phyloP scores from a whole-genome alignment of 2,113 vertebrate genomes.

The Salminus brasiliensis region DNA sequence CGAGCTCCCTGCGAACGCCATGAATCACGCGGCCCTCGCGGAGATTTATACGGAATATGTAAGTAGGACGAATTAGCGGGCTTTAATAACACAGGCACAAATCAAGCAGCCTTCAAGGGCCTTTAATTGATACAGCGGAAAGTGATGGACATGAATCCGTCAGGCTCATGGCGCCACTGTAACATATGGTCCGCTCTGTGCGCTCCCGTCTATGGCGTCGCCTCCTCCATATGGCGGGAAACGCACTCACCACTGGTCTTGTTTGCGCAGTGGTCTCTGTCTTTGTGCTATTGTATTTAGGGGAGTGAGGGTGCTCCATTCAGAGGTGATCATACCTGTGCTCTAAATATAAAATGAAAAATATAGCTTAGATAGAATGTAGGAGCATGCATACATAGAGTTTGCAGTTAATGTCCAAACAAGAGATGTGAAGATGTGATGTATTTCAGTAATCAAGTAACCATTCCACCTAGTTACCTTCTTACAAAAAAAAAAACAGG shows the following conservation, averaged over 20 bases:
- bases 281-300: neutral
- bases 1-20: slow-evolving; percentile 88
- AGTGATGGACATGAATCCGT: slow-evolving; percentile 93
- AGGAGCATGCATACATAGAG: too few relatives aligned
- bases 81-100: slow-evolving; percentile 97
- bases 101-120: slow-evolving; percentile 92
- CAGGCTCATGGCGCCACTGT: slow-evolving; percentile 82
- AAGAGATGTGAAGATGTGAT: too few relatives aligned
- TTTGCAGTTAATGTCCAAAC: too few relatives aligned
- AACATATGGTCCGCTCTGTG: slow-evolving; percentile 92
- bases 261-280: slow-evolving; percentile 18
- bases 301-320: neutral
- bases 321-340: neutral
- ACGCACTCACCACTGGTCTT: slow-evolving; percentile 5
- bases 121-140: slow-evolving; percentile 96
- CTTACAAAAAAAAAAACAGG: too few relatives aligned
- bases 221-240: slow-evolving; percentile 83
- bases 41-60: slow-evolving; percentile 96
- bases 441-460: too few relatives aligned
- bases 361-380: too few relatives aligned
- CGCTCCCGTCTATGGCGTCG: slow-evolving; percentile 83
- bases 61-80: slow-evolving; percentile 95
- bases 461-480: too few relatives aligned
- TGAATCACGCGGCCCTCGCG: slow-evolving; percentile 91
- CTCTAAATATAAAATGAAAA: neutral